phyloP scores from a whole-genome alignment of 2,113 vertebrate genomes.

The Spilogale gracilis region DNA sequence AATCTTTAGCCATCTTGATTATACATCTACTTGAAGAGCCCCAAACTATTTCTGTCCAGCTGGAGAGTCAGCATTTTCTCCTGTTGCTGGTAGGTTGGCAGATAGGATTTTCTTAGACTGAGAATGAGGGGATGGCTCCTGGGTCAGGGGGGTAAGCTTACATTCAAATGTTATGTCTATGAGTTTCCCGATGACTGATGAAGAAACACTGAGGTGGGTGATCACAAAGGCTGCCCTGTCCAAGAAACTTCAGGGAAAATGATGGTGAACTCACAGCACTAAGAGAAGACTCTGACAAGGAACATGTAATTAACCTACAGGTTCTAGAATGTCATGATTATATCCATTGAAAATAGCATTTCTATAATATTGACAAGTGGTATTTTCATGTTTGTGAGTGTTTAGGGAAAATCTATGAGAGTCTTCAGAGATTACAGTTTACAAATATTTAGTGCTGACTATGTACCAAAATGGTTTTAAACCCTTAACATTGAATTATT shows the following conservation, averaged over 20 bases:
- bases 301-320: not conserved
- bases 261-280: not conserved
- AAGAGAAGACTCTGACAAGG: not conserved
- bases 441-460: not conserved
- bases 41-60: not conserved
- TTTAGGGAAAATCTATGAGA: not conserved
- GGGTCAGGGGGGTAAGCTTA: not conserved
- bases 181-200: not conserved
- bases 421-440: constrained; percentile 4
- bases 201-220: not conserved
- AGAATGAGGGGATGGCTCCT: not conserved
- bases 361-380: not conserved
- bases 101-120: constrained; percentile 18
- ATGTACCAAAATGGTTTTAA: not conserved
- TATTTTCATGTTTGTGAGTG: not conserved
- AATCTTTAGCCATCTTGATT: not conserved
- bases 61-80: constrained; percentile 18
- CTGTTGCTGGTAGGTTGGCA: not conserved
- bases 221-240: not conserved
- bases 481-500: not conserved
- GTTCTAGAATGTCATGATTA: not conserved
- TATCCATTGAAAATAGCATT: not conserved
- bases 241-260: constrained; percentile 14
- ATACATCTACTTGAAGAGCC: not conserved
- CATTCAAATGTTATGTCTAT: not conserved